Base-by-base conservation (phyloP, 2,888 invertebrate genomes). In the Phaonia tiefii region DNA sequence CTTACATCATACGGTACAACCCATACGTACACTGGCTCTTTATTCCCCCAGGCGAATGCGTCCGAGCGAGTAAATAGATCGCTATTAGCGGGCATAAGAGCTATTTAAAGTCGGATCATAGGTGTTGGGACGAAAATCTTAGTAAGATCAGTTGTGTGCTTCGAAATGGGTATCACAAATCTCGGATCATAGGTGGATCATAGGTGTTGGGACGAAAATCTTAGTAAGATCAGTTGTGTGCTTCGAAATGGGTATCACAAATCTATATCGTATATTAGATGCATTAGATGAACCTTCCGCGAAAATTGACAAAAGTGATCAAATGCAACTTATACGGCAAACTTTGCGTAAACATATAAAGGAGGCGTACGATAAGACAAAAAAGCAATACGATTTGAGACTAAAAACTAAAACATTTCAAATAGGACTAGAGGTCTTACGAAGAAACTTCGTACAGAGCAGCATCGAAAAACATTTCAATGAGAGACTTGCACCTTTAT, bases 1-100 rank as follows among this genome's bases (percentile, higher is more conserved):
- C 42, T 82, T 11, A 54, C 51, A 17, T 49, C 66, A 13, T 84
- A 84, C 42, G 71, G 80, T 17, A 60, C 80, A 1, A 65, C 49
- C n/a, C 66, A 85, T 20, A 51, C 26, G 1, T 85, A 79, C 49
- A 86, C 83, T 44, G 83, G 85, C 0, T 54, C 72, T n/a, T 88
- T 89, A 73, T 86, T 86, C 17, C 86, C 88, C 0, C 89, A 89
- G 80, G 76, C 79, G 2, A 89, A 89, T 78, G 86, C 87, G 3
- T 86, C 86, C 0, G 89, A 89, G 78, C 78, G 87, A 0, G 83
- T 86, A 0, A 89, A 89, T 74, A 69, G 86, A 17, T 85, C 86
- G 0, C 49, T 89, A 1, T 85, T 86, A 10, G 87, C 86, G 0
- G 86, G 85, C 70, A 85, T 89, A 10, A n/a, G 75, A 13, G 54